Evolutionary conservation across 2,797 vertebrate genomes (phyloP).

Genomic region (Chanos chanos): DNA sequence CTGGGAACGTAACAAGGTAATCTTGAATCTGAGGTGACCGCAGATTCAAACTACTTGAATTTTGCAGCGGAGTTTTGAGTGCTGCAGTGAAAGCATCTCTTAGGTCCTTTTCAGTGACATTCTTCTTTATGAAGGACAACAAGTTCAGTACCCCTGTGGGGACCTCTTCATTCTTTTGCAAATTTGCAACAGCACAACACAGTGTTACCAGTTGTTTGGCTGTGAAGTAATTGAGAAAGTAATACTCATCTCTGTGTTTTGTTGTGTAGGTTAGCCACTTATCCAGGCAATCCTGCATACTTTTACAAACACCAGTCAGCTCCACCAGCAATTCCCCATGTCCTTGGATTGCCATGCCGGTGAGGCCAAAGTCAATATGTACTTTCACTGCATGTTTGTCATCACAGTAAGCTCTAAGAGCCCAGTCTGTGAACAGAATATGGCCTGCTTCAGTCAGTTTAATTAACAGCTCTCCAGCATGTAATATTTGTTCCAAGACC

Average conservation of each 20-base stretch:
- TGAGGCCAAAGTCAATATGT: conserved; percentile 30
- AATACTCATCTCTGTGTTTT: conserved; percentile 56
- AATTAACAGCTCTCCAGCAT: conserved; percentile 27
- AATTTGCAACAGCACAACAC: conserved; percentile 53
- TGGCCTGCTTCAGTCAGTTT: conserved; percentile 34
- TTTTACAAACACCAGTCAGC: conserved; percentile 64
- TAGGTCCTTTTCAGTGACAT: conserved; percentile 49
- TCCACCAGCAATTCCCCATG: conserved; percentile 46
- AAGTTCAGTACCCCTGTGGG: conserved; percentile 61
- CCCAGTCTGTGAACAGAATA: conserved; percentile 35
- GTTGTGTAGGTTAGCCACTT: conserved; percentile 64
- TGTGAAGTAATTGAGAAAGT: conserved; percentile 75
- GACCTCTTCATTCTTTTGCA: conserved; percentile 16
- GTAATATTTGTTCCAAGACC: conserved; percentile 36
- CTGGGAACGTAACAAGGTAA: conserved; percentile 22
- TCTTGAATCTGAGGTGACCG: conserved; percentile 10
- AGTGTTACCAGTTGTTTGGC: conserved; percentile 75
- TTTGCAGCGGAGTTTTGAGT: conserved; percentile 31
- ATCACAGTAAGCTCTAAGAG: conserved; percentile 32
- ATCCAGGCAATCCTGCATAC: conserved; percentile 68
- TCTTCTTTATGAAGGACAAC: conserved; percentile 68
- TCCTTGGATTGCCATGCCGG: conserved; percentile 43
- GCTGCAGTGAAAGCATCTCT: background rate
- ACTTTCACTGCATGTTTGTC: conserved; percentile 11
- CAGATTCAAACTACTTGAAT: conserved; percentile 6